Evolutionary conservation across 2,113 vertebrate species (phyloP), one percentile per base, ranked within the genome.

Genomic region (Tychaedon coryphoeus): DNA sequence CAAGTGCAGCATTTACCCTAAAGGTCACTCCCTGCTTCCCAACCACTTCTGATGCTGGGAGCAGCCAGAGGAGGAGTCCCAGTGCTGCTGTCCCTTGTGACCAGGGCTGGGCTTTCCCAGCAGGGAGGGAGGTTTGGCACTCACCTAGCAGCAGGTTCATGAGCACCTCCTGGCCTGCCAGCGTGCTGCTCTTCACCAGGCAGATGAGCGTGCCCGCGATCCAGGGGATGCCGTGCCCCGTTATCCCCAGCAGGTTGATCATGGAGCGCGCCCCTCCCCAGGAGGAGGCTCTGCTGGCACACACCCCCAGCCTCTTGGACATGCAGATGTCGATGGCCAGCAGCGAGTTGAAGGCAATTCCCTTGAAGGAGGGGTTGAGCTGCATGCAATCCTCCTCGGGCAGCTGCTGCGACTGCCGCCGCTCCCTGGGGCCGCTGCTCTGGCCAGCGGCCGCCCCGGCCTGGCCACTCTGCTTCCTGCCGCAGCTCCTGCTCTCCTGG

Each of bases 371-470:
- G 18, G 99, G 99, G 97, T 99, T 99, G 65, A 99, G 98, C 98
- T 98, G 99, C 99, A 99, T 99, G 95, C 99, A 99, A 97, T 99
- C 99, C 86, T 99, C 99, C 78, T 99, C 99, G 0, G 99, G 99
- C 96, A 99, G 98, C 94, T 98, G 98, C 92, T 96, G 95, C 0
- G 98, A 97, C 72, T 99, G 99, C 86, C 98, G 96, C 64, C 98
- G 94, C 95, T 99, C 99, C 57, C 98, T 98, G 97, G 97, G 80
- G 28, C 29, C 97, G 15, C 97, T 97, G 42, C 65, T 77, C 8
- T 98, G 91, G 54, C 98, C 95, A 3, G 97, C 97, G 6, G 97
- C 91, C 60, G 95, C 97, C 6, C 95, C 82, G 0, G 97, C 83
- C 65, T 97, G 97, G 53, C 97, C 50, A 0, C 96, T 93, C 71